Percentiles rank a stretch among this genome's conserved stretches.
Evolutionary conservation across 1,140 invertebrate genomes (phyloP).

Genomic region (Plodia interpunctella): DNA sequence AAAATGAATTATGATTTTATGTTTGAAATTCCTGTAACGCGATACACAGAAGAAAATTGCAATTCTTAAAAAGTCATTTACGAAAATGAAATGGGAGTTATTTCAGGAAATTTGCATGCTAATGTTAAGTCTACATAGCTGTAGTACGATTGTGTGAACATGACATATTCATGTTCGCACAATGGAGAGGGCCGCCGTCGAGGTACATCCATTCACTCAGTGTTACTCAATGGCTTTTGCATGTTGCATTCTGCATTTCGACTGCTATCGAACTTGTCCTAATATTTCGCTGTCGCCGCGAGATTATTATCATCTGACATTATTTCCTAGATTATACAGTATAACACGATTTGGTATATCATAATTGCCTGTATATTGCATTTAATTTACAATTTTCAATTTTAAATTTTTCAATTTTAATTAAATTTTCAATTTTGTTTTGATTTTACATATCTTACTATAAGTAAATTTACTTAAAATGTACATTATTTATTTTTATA

Average conservation of each 20-base stretch:
- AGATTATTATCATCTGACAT: slow-evolving; percentile 11
- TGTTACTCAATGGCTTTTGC: slow-evolving; percentile 43
- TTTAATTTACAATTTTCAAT: too few species aligned
- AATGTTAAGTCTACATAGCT: slow-evolving; percentile 14
- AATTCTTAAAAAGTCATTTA: background rate
- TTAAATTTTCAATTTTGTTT: too few species aligned
- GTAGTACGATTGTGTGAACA: slow-evolving; percentile 9
- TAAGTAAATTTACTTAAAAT: too few species aligned
- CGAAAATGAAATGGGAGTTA: slow-evolving; percentile 1
- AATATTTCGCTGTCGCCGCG: slow-evolving; percentile 26
- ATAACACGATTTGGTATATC: too few species aligned
- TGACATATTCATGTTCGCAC: slow-evolving; percentile 25
- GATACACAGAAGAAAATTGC: too few species aligned
- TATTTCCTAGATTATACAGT: too few species aligned
- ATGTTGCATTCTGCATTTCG: slow-evolving; percentile 35
- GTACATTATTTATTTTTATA: too few species aligned
- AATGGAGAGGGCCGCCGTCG: slow-evolving; percentile 18
- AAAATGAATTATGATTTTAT: too few species aligned
- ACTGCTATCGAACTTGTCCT: slow-evolving; percentile 16
- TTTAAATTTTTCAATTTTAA: too few species aligned
- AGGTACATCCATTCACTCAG: slow-evolving; percentile 28
- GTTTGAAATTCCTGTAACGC: too few species aligned
- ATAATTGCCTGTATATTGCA: too few species aligned
- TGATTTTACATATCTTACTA: too few species aligned
- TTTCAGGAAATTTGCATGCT: slow-evolving; percentile 5